Evolutionary conservation across 2,888 invertebrate species (phyloP), one percentile per base, ranked within the genome.

Genomic region (Metellina segmentata): DNA sequence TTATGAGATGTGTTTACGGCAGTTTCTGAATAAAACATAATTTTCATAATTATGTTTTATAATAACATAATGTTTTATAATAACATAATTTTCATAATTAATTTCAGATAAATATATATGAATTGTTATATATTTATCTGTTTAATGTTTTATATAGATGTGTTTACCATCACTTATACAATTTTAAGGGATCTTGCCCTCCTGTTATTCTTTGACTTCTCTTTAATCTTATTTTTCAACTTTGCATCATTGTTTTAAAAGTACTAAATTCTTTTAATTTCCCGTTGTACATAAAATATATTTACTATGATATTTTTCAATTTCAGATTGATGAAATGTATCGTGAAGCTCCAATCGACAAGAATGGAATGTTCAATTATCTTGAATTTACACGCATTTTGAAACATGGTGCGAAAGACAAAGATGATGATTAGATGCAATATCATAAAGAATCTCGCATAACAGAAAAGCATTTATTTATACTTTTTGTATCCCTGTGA

Each of bases 381-480:
- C 97, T 98, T 83, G 99, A 99, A 96, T 99, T 99, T 95, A 99
- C 99, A 69, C 97, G 99, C 94, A 99, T 99, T 94, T 96, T 99
- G 94, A 99, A 99, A 95, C 99, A 99, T 94, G 99, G 99, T 81
- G 99, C 99, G 94, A 99, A 99, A 95, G 99, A 99, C 94, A 98
- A 99, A 95, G 99, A 99, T 95, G 99, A 99, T 77, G 93, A 93
- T 83, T 93, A 91, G 81, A 7, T 72, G 51, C 11, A 11, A 77
- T 11, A 70, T 34, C 52, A 19, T 69, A 0, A 19, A 5, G 9
- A 61, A 16, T 48, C 52, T 61, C 49, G 19, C 9, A 16, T n/a
- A 5, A 16, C 13, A 69, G 72, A 8, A 34, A 61, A 81, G 85
- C 85, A 86, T 91, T 85, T 86, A 91, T 91, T 91, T 91, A 82